Evolutionary conservation across 2,888 invertebrate genomes (phyloP).

Genomic region (Pteria penguin): DNA sequence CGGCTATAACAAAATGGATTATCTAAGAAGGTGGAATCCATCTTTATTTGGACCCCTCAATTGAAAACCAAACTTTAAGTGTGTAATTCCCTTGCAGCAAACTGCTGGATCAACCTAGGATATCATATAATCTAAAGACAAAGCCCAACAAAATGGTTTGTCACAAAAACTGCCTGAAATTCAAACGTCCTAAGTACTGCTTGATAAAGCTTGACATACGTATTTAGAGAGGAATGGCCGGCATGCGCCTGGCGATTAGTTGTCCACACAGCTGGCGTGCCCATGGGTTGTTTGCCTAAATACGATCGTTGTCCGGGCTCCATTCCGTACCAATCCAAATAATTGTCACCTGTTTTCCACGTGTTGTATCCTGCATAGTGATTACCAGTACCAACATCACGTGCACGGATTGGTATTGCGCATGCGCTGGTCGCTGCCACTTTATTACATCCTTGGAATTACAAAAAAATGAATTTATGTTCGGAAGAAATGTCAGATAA

Average conservation of each 20-base stretch:
- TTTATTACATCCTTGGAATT: slow-evolving; percentile 53
- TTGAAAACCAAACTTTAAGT: too few species aligned
- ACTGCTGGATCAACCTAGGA: too few species aligned
- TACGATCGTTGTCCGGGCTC: slow-evolving; percentile 70
- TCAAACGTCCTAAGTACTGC: too few species aligned
- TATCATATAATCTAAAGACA: too few species aligned
- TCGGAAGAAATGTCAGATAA: neutral
- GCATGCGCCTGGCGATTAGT: slow-evolving; percentile 64
- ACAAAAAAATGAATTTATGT: neutral
- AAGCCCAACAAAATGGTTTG: too few species aligned
- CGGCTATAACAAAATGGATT: too few species aligned
- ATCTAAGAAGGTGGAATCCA: too few species aligned
- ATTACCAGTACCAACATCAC: slow-evolving; percentile 46
- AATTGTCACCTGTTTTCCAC: slow-evolving; percentile 70
- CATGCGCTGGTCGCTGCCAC: slow-evolving; percentile 60
- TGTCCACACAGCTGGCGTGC: slow-evolving; percentile 76
- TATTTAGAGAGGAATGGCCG: slow-evolving; percentile 63
- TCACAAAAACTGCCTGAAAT: too few species aligned
- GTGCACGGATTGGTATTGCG: slow-evolving; percentile 68
- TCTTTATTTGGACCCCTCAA: too few species aligned
- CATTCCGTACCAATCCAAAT: slow-evolving; percentile 74
- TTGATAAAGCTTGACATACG: slow-evolving; percentile 50
- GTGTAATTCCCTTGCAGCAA: too few species aligned
- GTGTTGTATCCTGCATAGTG: slow-evolving; percentile 68
- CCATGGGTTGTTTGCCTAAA: slow-evolving; percentile 58